Base-by-base conservation (phyloP, 1,140 invertebrate genomes). In the Probaryconus sp. region DNA sequence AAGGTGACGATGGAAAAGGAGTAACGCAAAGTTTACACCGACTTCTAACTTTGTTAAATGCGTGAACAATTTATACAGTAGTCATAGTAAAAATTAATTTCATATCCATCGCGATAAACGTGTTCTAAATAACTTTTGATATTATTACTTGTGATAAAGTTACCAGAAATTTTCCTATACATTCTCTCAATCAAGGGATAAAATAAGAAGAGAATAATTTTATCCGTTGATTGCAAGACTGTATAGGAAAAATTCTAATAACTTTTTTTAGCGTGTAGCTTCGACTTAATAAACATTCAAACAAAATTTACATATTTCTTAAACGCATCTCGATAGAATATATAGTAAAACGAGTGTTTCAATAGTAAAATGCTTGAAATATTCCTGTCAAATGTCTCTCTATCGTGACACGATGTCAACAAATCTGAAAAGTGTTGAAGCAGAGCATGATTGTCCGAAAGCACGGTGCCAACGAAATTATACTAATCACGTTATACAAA, bases 401-500 rank as follows among this genome's bases (percentile, higher is more conserved):
- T 47, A 16, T 11, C 24, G n/a, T n/a, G n/a, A n/a, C n/a, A n/a
- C n/a, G n/a, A n/a, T n/a, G n/a, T 26, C 24, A 28, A 47, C 9
- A 17, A 16, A 10, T 33, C 10, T 2, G 3, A 7, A 33, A 20
- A 31, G 17, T 28, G 5, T 35, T 14, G 26, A 69, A 69, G 65
- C 45, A 69, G 61, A 71, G 42, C 33, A 35, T 37, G 37, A 63
- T 60, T 63, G 65, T 51, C 68, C 40, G 40, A 65, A 63, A 61
- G 53, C 20, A 24, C 43, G 31, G 45, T 37, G 42, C 67, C 50
- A 60, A 67, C 28, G 48, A 43, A 71, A 82, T 80, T 56, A 61
- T 67, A 76, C 78, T 81, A 83, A 86, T 84, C 74, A 81, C 56
- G 79, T 80, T 83, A 82, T 79, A 86, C 82, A 85, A 86, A 87